Percentiles rank a stretch among this genome's conserved stretches.
phyloP scores from a whole-genome alignment of 2,888 invertebrate species.

The Schizotus pectinicornis region DNA sequence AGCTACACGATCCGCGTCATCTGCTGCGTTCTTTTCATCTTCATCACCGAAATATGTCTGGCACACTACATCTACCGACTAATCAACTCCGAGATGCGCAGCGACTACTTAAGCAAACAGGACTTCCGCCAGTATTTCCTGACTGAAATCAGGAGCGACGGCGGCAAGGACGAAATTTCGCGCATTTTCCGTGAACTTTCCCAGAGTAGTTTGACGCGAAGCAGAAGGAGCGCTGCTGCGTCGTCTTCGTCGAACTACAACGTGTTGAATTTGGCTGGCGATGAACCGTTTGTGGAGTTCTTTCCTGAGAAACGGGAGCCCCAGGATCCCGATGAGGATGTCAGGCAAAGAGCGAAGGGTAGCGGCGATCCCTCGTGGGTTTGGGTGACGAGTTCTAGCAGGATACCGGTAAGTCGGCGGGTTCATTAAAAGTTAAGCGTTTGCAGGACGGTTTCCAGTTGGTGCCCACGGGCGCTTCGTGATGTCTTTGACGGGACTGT shows the following conservation, averaged over 20 bases:
- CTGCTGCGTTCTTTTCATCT: conserved; percentile 56
- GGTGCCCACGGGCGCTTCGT: not conserved
- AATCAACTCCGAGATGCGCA: conserved; percentile 53
- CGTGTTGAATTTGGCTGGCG: conserved; percentile 45
- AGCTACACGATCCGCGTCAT: conserved; percentile 55
- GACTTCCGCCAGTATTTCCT: conserved; percentile 49
- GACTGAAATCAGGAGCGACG: conserved; percentile 46
- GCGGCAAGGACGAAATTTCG: conserved; percentile 47
- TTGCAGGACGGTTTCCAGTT: not conserved
- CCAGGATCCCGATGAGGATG: conserved; percentile 63
- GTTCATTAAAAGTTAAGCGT: conserved; percentile 4
- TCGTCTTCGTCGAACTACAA: conserved; percentile 44
- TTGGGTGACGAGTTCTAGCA: conserved; percentile 85
- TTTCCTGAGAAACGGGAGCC: conserved; percentile 70
- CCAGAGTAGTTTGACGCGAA: conserved; percentile 15
- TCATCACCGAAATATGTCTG: conserved; percentile 54
- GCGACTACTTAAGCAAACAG: conserved; percentile 50
- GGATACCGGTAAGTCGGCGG: conserved; percentile 74
- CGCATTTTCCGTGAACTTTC: conserved; percentile 37
- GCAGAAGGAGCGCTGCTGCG: conserved; percentile 30
- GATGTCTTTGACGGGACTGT: too few relatives aligned
- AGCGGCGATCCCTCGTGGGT: conserved; percentile 83
- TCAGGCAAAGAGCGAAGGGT: conserved; percentile 69
- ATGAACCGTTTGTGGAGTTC: conserved; percentile 72
- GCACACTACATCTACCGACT: conserved; percentile 56